These are phyloP conservation scores for Bedellia somnulentella DNA, from an alignment of 2,888 invertebrate species.

Conservation along the genomic window DNA sequence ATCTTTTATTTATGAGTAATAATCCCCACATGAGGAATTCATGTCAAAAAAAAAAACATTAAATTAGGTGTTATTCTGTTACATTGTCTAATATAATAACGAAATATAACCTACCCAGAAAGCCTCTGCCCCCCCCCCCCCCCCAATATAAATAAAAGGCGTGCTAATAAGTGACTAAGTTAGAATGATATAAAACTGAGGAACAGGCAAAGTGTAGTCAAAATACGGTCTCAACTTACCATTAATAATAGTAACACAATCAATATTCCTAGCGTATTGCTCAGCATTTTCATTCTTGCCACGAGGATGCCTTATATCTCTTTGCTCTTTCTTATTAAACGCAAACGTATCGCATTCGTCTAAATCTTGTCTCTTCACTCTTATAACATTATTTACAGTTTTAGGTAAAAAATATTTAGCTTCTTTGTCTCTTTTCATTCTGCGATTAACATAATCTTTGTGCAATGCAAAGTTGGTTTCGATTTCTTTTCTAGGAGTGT, in stretches of 20 bases:
- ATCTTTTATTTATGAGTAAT: no score
- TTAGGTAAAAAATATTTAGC: not conserved
- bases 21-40: no score
- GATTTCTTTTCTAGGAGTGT: no score
- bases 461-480: slow-evolving; percentile 1
- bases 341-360: slow-evolving; percentile 16
- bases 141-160: not conserved
- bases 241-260: slow-evolving; percentile 31
- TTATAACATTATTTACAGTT: slow-evolving; percentile 1
- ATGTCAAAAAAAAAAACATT: no score
- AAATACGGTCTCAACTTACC: no score
- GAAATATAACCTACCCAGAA: no score
- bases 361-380: slow-evolving; percentile 5
- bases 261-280: slow-evolving; percentile 26
- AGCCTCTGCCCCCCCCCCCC: not conserved
- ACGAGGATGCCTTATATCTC: slow-evolving; percentile 26
- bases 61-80: no score
- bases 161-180: no score
- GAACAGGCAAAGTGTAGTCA: no score
- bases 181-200: no score
- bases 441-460: slow-evolving; percentile 4
- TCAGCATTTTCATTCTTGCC: slow-evolving; percentile 16
- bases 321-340: slow-evolving; percentile 11
- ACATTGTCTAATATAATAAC: no score
- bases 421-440: slow-evolving; percentile 12